phyloP scores from a whole-genome alignment of 2,888 invertebrate species.

The Aphelenchoides bicaudatus region DNA sequence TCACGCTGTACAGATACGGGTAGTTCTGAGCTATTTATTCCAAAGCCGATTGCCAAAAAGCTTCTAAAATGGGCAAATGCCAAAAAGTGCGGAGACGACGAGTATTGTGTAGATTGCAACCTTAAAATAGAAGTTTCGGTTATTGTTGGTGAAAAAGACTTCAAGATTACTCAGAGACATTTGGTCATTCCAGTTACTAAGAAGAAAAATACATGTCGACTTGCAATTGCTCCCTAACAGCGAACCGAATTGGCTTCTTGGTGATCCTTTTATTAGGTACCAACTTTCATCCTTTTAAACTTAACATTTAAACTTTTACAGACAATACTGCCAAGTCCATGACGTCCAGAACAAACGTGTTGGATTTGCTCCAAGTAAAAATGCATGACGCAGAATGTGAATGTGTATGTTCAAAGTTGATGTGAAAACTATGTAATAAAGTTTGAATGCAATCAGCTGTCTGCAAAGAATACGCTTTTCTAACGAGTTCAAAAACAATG shows the following conservation, averaged over 20 bases:
- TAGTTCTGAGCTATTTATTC: not conserved
- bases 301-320: not conserved
- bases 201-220: not conserved
- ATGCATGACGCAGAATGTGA: no score
- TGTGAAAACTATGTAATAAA: no score
- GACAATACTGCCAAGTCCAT: not conserved
- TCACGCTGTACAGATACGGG: no score
- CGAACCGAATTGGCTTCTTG: not conserved
- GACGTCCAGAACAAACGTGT: not conserved
- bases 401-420: no score
- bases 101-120: not conserved
- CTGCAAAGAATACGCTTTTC: no score
- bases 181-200: slow-evolving; percentile 1
- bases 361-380: no score
- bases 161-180: not conserved
- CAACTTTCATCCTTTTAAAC: not conserved
- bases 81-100: not conserved
- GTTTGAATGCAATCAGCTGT: no score
- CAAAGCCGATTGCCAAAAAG: not conserved
- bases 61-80: not conserved
- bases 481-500: no score
- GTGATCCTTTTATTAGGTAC: not conserved
- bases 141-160: not conserved
- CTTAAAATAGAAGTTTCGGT: not conserved
- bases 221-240: not conserved